phyloP scores from a whole-genome alignment of 1,140 invertebrate species.

The Charaxes varanes region DNA sequence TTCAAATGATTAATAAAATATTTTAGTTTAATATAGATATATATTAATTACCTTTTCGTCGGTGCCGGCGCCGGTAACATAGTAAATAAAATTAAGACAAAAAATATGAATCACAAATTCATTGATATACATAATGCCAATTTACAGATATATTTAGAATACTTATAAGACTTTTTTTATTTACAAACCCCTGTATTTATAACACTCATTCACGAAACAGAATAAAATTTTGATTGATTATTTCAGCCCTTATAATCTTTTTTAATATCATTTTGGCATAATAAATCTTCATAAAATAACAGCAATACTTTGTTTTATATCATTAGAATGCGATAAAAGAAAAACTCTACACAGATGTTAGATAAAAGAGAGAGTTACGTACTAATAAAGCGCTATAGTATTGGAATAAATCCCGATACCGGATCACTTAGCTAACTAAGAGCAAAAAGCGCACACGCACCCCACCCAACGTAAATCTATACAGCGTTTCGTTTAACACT shows the following conservation, averaged over 20 bases:
- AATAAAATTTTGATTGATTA: slow-evolving; percentile 35
- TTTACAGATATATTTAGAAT: slow-evolving; percentile 25
- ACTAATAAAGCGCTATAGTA: slow-evolving; percentile 62
- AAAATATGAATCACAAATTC: slow-evolving; percentile 50
- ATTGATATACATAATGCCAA: slow-evolving; percentile 56
- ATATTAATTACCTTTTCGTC: slow-evolving; percentile 46
- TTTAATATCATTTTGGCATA: slow-evolving; percentile 50
- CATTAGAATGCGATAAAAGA: slow-evolving; percentile 27
- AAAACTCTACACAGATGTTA: slow-evolving; percentile 40
- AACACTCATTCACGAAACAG: slow-evolving; percentile 49
- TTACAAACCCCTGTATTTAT: too few relatives aligned
- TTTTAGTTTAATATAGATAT: slow-evolving; percentile 11
- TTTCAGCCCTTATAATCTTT: slow-evolving; percentile 23
- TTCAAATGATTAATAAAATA: neutral
- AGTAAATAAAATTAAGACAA: slow-evolving; percentile 47
- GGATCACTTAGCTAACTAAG: slow-evolving; percentile 36
- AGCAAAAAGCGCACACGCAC: slow-evolving; percentile 60
- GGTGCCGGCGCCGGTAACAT: slow-evolving; percentile 36
- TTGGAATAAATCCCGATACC: slow-evolving; percentile 52
- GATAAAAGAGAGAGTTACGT: slow-evolving; percentile 46
- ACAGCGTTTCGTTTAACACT: slow-evolving; percentile 17
- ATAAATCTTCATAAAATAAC: slow-evolving; percentile 20
- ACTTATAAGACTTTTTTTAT: slow-evolving; percentile 16
- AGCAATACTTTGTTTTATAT: slow-evolving; percentile 32
- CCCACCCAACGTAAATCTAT: slow-evolving; percentile 48